Base-by-base conservation (phyloP, 2,113 vertebrate genomes). In the Craseonycteris thonglongyai region DNA sequence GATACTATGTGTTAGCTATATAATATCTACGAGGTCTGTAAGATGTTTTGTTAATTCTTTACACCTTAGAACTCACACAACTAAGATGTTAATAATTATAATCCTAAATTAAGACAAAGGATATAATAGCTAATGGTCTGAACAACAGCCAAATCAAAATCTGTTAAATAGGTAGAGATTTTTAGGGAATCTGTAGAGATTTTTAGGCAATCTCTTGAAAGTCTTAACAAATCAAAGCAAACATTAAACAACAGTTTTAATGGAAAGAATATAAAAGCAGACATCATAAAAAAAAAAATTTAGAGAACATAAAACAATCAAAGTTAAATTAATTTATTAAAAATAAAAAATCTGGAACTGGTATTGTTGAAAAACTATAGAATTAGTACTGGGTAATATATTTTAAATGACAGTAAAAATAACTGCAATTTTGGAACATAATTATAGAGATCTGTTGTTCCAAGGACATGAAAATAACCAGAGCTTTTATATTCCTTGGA, bases 171-270 rank as follows among this genome's bases (percentile, higher is more conserved):
- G 38, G 38, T 45, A 88, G 45, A n/a, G n/a, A n/a, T n/a, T 65
- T 63, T 83, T 51, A 76, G 19, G 47, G 61, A 94, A 91, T 87
- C 49, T 82, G 18, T 7, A 93, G 47, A 83, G 10, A 91, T 94
- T 72, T 92, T 35, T 30, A 88, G 35, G 65, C 21, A 76, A 58
- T 88, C 72, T 92, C 51, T 82, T 92, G 13, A 54, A 79, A 22
- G 65, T 91, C 69, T 89, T 91, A 76, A 91, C 47, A 94, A 97
- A 96, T 92, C 35, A 93, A 86, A 93, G 58, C 47, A 86, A 93
- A 87, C 66, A 92, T 26, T 94, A 78, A 94, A 86, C n/a, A 92
- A 92, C 38, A 91, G 47, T 56, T 94, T 76, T 93, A 93, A 92
- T 82, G n/a, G 86, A 95, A 87, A 84, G 2, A 90, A 66, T 35